A percentile compares a stretch with the other conserved stretches of the same genome.
Conservation (phyloP, 2,888 invertebrate genomes). For the Cerastis rubricosa region DNA sequence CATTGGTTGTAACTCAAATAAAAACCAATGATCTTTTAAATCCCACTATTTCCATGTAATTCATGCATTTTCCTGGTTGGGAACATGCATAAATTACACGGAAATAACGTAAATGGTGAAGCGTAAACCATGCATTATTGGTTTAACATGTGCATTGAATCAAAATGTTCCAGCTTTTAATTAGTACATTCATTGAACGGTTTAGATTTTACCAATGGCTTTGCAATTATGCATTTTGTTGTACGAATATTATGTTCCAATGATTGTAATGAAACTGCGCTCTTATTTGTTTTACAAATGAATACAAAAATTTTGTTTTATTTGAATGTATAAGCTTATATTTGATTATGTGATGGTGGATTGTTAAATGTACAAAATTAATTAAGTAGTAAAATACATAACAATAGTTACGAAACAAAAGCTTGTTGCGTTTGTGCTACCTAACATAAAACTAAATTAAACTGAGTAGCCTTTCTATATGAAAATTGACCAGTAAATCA, state of each 20-base stretch:
- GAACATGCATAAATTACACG: constrained; percentile 8
- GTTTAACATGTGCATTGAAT: constrained; percentile 62
- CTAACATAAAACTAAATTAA: not conserved
- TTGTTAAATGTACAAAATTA: not conserved
- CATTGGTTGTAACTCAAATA: not conserved
- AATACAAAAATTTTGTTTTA: not conserved
- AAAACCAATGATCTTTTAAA: not conserved
- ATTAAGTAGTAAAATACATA: not conserved
- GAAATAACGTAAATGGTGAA: constrained; percentile 23
- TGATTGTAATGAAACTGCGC: constrained; percentile 8
- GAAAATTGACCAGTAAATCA: too few relatives aligned
- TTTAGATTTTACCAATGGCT: constrained; percentile 43
- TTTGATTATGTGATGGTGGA: too few relatives aligned
- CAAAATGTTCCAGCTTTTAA: constrained; percentile 65
- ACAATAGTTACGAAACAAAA: not conserved
- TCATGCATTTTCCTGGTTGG: not conserved
- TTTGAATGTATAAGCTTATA: not conserved
- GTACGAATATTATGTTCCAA: constrained; percentile 1
- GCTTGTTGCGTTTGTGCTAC: not conserved
- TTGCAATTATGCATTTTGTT: constrained; percentile 8
- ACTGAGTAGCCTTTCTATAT: not conserved
- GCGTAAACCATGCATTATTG: constrained; percentile 46
- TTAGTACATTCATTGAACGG: constrained; percentile 63
- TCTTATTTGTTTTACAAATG: constrained; percentile 19
- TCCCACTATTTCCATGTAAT: not conserved